Percentiles rank a stretch among this genome's conserved stretches.
Conservation (phyloP, 2,797 vertebrate genomes). For the Silurus lanzhouensis region DNA sequence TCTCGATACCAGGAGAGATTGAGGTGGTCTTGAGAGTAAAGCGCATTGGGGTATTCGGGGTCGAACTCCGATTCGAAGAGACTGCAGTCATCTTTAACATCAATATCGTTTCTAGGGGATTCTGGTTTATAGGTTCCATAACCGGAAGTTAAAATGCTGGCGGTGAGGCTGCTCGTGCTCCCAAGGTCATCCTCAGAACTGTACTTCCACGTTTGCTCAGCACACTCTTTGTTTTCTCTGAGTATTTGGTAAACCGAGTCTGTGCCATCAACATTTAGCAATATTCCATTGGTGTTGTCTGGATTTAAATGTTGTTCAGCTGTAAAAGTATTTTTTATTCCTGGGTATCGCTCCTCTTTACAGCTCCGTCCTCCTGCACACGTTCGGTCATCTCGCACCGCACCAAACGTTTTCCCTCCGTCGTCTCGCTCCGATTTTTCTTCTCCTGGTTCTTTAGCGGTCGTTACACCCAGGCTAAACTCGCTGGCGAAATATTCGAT, state of each 20-base stretch:
- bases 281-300: neutral
- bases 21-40: slow-evolving; percentile 28
- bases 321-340: neutral
- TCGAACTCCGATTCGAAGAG: slow-evolving; percentile 58
- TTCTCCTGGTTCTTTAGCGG: neutral
- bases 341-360: neutral
- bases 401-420: neutral
- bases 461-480: neutral
- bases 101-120: slow-evolving; percentile 60
- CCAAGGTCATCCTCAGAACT: slow-evolving; percentile 1
- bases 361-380: neutral
- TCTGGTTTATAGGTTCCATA: slow-evolving; percentile 68
- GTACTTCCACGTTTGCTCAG: no score
- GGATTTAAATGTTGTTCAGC: neutral
- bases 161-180: slow-evolving; percentile 58
- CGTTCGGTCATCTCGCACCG: neutral
- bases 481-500: slow-evolving; percentile 15
- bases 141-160: slow-evolving; percentile 70
- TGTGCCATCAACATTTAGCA: neutral
- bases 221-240: slow-evolving; percentile 5
- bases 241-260: slow-evolving; percentile 7
- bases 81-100: slow-evolving; percentile 59
- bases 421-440: neutral
- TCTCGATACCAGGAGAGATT: slow-evolving; percentile 5
- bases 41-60: slow-evolving; percentile 53